Conservation (phyloP, 1,140 invertebrate species). For the Drosophila parvula region DNA sequence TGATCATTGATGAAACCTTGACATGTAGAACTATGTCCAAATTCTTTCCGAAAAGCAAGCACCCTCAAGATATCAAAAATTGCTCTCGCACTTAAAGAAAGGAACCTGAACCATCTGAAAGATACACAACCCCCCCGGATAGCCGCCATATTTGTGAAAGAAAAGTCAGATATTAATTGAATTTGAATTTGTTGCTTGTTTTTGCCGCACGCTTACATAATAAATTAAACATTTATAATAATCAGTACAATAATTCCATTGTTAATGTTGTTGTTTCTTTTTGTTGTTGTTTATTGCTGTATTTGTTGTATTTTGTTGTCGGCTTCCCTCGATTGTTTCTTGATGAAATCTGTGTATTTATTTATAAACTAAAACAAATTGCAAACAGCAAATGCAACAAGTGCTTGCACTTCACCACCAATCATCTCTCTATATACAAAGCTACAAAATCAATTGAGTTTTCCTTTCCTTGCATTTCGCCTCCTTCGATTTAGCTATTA, state of each 20-base stretch:
- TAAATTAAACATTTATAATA: constrained; percentile 57
- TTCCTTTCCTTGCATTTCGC: background rate
- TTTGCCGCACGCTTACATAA: constrained; percentile 44
- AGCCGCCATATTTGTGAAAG: background rate
- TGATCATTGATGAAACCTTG: no score
- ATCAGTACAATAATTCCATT: constrained; percentile 46
- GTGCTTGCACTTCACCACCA: constrained; percentile 18
- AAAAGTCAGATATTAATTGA: background rate
- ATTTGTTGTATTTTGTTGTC: constrained; percentile 27
- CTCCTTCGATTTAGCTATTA: constrained; percentile 23
- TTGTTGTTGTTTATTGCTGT: constrained; percentile 20
- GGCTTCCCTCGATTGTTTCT: constrained; percentile 18
- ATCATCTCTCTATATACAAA: constrained; percentile 39
- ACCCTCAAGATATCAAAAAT: no score
- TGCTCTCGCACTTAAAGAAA: no score
- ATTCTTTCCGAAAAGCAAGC: no score
- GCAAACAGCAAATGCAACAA: constrained; percentile 36
- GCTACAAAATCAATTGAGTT: constrained; percentile 36
- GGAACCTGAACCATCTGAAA: no score
- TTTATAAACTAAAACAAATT: constrained; percentile 43
- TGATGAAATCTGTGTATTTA: constrained; percentile 21
- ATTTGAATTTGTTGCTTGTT: constrained; percentile 42
- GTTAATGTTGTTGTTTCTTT: constrained; percentile 14
- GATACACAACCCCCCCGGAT: background rate
- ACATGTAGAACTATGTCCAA: no score